phyloP scores from a whole-genome alignment of 2,113 vertebrate species.

The Bothrops jararaca region DNA sequence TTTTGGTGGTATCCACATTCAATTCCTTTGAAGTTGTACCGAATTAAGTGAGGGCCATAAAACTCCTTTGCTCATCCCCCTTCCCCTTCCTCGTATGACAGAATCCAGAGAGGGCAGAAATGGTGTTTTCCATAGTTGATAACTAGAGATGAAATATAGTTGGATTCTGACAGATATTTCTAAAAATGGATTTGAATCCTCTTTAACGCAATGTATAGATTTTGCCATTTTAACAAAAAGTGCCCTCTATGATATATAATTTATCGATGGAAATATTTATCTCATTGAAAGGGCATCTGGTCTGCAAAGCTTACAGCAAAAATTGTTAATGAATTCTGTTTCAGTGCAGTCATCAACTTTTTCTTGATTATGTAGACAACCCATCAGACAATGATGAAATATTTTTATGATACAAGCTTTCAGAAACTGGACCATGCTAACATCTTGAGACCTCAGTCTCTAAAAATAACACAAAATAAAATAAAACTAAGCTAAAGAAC shows the following conservation, averaged over 20 bases:
- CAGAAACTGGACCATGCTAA: not conserved
- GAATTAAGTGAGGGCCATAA: too few relatives aligned
- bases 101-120: too few relatives aligned
- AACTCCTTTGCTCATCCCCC: too few relatives aligned
- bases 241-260: not conserved
- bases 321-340: not conserved
- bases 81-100: too few relatives aligned
- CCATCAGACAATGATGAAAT: not conserved
- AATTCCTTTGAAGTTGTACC: too few relatives aligned
- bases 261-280: not conserved
- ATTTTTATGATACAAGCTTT: not conserved
- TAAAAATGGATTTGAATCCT: not conserved
- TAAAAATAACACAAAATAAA: not conserved
- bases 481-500: not conserved
- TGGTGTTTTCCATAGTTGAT: too few relatives aligned
- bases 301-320: not conserved
- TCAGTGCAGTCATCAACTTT: not conserved
- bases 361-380: not conserved
- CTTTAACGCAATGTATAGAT: not conserved
- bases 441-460: not conserved
- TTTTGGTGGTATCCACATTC: too few relatives aligned
- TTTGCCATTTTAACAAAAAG: not conserved
- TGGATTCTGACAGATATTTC: too few relatives aligned
- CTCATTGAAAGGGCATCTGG: not conserved
- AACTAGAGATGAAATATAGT: too few relatives aligned